These are phyloP conservation scores for Cerastis rubricosa DNA, from an alignment of 2,888 invertebrate genomes.

Conservation along the genomic window DNA sequence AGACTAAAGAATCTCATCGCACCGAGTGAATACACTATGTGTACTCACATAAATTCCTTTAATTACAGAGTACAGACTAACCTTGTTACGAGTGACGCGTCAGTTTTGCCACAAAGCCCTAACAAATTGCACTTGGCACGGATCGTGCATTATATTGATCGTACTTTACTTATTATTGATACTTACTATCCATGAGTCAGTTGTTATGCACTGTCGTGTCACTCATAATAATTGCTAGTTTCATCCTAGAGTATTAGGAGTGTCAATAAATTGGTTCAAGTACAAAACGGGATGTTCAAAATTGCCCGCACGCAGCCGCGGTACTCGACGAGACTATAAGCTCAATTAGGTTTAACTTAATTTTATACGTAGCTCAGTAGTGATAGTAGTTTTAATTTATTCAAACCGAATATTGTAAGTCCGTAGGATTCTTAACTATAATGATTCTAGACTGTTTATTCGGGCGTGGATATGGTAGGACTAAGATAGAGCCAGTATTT, in stretches of 20 bases:
- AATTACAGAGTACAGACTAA: conserved; percentile 59
- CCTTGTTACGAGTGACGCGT: conserved; percentile 55
- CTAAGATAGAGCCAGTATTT: conserved; percentile 53
- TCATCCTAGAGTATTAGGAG: conserved; percentile 21
- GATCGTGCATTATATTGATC: conserved; percentile 58
- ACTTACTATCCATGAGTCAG: conserved; percentile 43
- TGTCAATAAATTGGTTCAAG: conserved; percentile 55
- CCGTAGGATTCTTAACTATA: conserved; percentile 39
- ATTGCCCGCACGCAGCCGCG: conserved; percentile 55
- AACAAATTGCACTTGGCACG: conserved; percentile 60
- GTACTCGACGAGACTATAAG: conserved; percentile 69
- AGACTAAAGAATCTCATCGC: conserved; percentile 62
- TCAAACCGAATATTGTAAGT: conserved; percentile 59
- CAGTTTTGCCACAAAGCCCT: conserved; percentile 52
- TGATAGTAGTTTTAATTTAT: conserved; percentile 77
- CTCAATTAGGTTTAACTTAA: conserved; percentile 76
- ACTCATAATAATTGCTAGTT: conserved; percentile 34
- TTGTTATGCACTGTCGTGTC: conserved; percentile 41
- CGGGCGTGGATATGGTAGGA: conserved; percentile 59
- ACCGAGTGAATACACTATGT: conserved; percentile 62
- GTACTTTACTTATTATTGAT: conserved; percentile 51
- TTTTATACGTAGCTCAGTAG: conserved; percentile 62
- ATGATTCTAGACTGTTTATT: conserved; percentile 61
- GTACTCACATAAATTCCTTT: conserved; percentile 57
- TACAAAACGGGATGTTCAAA: conserved; percentile 63